phyloP scores from a whole-genome alignment of 2,888 invertebrate genomes.

The Mesorhabditis spiculigera region DNA sequence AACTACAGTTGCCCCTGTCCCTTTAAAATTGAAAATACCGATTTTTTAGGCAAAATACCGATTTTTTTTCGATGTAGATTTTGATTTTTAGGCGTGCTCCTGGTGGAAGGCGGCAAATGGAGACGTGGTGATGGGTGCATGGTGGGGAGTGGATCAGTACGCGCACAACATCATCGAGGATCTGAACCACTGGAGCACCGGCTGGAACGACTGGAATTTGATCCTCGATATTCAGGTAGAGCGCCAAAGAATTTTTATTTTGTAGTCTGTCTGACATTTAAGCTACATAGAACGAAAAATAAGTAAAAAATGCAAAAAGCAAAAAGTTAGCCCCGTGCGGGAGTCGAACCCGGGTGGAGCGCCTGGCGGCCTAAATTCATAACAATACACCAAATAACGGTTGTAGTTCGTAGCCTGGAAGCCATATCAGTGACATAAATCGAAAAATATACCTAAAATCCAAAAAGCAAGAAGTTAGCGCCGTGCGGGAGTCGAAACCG shows the following conservation, averaged over 20 bases:
- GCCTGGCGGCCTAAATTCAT: no score
- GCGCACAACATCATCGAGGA: slow-evolving; percentile 67
- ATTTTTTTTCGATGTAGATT: background rate
- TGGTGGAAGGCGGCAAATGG: slow-evolving; percentile 23
- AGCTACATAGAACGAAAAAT: background rate
- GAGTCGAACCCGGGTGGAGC: no score
- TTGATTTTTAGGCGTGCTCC: slow-evolving; percentile 24
- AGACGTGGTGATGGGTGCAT: slow-evolving; percentile 71
- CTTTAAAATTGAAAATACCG: slow-evolving; percentile 61
- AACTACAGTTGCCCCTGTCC: no score
- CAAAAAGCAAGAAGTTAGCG: no score
- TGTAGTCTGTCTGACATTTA: background rate
- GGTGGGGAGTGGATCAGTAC: slow-evolving; percentile 72
- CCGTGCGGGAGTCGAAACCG: no score
- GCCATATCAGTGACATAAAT: no score
- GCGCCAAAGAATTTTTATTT: no score
- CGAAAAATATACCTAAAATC: no score
- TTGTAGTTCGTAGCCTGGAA: no score
- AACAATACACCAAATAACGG: no score
- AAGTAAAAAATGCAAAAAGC: background rate
- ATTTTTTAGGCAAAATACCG: background rate
- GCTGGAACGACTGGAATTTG: slow-evolving; percentile 87
- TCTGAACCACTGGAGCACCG: slow-evolving; percentile 72
- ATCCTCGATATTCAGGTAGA: slow-evolving; percentile 65
- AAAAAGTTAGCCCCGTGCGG: no score